These are phyloP conservation scores for Morone chrysops DNA, from an alignment of 2,113 vertebrate genomes.

Conservation along the genomic window DNA sequence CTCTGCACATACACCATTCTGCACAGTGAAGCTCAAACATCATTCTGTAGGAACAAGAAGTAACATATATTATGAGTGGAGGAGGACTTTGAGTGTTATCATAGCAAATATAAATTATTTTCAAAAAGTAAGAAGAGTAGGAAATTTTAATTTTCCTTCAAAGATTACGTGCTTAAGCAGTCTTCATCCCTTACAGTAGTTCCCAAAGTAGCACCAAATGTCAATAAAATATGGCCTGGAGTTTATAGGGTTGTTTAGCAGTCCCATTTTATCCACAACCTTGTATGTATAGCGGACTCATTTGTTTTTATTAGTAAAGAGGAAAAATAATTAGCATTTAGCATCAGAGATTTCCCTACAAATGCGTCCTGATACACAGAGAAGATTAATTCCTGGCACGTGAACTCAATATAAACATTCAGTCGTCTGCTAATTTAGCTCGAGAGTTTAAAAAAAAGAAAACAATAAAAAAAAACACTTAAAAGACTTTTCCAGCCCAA, in stretches of 20 bases:
- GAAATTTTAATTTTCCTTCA: background rate
- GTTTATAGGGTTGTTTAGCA: background rate
- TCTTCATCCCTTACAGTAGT: background rate
- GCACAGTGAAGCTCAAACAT: too few relatives aligned
- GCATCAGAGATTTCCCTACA: background rate
- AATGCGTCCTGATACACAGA: background rate
- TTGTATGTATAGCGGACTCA: background rate
- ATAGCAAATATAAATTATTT: background rate
- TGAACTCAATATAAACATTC: constrained; percentile 20
- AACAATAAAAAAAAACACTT: background rate
- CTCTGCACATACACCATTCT: too few relatives aligned
- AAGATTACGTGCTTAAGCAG: background rate
- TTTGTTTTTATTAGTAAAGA: background rate
- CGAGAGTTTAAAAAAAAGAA: background rate
- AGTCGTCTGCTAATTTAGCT: constrained; percentile 28
- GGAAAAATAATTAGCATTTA: background rate
- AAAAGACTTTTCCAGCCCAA: constrained; percentile 45
- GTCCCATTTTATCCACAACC: background rate
- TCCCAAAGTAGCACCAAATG: background rate
- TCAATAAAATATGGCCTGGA: background rate
- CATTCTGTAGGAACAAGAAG: too few relatives aligned
- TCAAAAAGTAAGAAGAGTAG: background rate
- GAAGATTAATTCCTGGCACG: background rate
- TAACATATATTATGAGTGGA: too few relatives aligned
- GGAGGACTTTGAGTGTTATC: background rate